Conservation (phyloP, 2,113 vertebrate species). For the Phodopus roborovskii region DNA sequence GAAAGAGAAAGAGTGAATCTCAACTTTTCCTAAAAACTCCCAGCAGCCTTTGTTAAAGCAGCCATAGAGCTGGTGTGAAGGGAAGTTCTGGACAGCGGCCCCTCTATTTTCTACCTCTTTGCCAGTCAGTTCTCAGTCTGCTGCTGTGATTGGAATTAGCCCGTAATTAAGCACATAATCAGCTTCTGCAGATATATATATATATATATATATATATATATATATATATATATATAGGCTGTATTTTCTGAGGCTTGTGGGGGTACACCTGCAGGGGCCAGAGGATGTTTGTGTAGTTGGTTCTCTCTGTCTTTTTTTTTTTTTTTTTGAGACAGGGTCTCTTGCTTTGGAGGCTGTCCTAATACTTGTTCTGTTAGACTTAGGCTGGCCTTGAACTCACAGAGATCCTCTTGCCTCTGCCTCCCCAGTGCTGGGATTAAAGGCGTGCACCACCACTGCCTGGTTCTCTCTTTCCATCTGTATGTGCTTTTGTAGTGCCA, state of each 20-base stretch:
- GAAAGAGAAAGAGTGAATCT: conserved; percentile 23
- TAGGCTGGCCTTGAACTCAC: no score
- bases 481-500: background rate
- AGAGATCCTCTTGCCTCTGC: no score
- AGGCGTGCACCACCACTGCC: no score
- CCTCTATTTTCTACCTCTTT: conserved; percentile 12
- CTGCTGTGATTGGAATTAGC: conserved; percentile 9
- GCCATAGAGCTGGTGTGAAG: background rate
- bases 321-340: no score
- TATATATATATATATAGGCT: background rate
- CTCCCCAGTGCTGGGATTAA: no score
- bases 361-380: no score
- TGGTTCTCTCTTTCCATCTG: background rate
- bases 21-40: background rate
- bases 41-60: background rate
- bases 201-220: background rate
- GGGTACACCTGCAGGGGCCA: no score
- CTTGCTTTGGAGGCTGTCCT: no score
- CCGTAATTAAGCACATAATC: background rate
- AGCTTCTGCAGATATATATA: conserved; percentile 4
- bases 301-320: no score
- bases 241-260: background rate
- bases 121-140: background rate
- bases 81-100: background rate
- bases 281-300: background rate